These are phyloP conservation scores for Dendroctonus ponderosae DNA, from an alignment of 1,140 invertebrate genomes.

Conservation along the genomic window DNA sequence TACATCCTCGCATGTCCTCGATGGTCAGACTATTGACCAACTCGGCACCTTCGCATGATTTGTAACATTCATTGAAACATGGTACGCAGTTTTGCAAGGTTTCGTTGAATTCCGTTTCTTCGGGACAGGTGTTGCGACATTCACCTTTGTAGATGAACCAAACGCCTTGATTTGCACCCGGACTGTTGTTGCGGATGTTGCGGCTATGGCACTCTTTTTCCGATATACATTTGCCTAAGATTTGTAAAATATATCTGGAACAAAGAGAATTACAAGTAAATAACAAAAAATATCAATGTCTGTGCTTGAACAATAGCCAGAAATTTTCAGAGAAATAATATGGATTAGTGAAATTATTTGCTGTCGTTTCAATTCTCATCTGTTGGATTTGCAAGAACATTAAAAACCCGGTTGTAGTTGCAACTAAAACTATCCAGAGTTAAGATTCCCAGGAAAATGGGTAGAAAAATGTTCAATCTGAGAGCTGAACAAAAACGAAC, in stretches of 20 bases:
- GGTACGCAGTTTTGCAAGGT: constrained; percentile 50
- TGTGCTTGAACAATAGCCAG: too few relatives aligned
- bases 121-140: constrained; percentile 53
- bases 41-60: constrained; percentile 61
- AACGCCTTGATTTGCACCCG: constrained; percentile 38
- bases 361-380: too few relatives aligned
- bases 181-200: constrained; percentile 54
- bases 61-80: constrained; percentile 60
- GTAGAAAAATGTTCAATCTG: too few relatives aligned
- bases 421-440: too few relatives aligned
- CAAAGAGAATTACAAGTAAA: too few relatives aligned
- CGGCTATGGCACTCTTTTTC: constrained; percentile 67
- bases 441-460: too few relatives aligned
- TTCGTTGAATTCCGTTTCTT: constrained; percentile 41
- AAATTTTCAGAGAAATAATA: too few relatives aligned
- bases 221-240: constrained; percentile 64
- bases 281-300: too few relatives aligned
- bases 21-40: constrained; percentile 56
- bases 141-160: constrained; percentile 51
- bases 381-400: too few relatives aligned
- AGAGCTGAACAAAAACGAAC: too few relatives aligned
- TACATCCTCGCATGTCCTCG: constrained; percentile 76
- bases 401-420: too few relatives aligned
- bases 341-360: too few relatives aligned
- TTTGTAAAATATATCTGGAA: constrained; percentile 39